Base-by-base conservation (phyloP, 2,888 invertebrate species). In the Aquatica leii region DNA sequence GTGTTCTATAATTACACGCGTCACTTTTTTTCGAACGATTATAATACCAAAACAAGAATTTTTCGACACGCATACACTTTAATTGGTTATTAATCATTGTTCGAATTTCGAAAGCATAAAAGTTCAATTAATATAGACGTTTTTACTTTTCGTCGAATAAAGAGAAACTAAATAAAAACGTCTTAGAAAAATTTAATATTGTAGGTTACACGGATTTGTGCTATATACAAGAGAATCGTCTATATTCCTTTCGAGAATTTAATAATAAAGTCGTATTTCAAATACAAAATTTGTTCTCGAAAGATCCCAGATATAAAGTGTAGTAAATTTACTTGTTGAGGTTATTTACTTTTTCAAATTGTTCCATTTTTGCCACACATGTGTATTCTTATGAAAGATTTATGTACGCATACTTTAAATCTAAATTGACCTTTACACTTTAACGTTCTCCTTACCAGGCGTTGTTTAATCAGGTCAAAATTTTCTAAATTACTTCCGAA, bases 261-360 rank as follows among this genome's bases (percentile, higher is more conserved):
- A 46, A 46, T 46, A 46, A 46, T 46, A 46, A 18, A 20, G 20
- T 20, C 46, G 46, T 46, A 46, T 46, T 46, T 46, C 46, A 46
- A 46, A 46, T 46, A 20, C 18, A 46, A 46, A 46, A 46, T 20
- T 46, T 46, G 46, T 46, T 46, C 46, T 46, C 18, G 46, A 46
- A 46, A 46, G 20, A 46, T 46, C 20, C 11, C 20, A 46, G 46
- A 46, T 46, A 20, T 18, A 46, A 46, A 46, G 46, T 46, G 24
- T 46, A 20, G 18, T 46, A 46, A 46, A 46, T 20, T 46, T 46
- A 46, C 46, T 46, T 46, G 46, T 46, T 46, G 46, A 46, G 46
- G 46, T 46, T 46, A 46, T 20, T 20, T 18, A 46, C 18, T 46
- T 46, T 18, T 46, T 46, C 20, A 46, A 46, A 46, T 46, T 46